These are phyloP conservation scores for Tragulus kanchil DNA, from an alignment of 2,113 vertebrate species.

Conservation along the genomic window DNA sequence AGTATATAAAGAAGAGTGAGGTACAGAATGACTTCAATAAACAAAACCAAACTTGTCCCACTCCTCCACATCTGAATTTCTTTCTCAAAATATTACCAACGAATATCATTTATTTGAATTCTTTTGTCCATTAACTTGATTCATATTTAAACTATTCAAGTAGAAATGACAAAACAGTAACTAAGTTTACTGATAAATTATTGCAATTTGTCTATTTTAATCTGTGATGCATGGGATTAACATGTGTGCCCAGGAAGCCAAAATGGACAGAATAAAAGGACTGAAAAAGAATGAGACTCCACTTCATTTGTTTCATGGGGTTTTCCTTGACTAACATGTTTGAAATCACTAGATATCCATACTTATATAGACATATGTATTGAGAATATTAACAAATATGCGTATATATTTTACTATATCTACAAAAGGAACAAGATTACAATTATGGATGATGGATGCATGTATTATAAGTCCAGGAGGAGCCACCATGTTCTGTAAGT, in stretches of 20 bases:
- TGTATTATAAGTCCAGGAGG: not conserved
- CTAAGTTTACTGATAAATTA: not conserved
- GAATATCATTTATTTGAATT: not conserved
- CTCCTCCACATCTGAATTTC: not conserved
- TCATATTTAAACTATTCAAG: not conserved
- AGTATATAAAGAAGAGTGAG: not conserved
- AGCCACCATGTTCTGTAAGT: not conserved
- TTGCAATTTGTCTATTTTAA: not conserved
- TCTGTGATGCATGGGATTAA: not conserved
- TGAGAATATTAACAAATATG: not conserved
- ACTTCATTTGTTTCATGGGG: not conserved
- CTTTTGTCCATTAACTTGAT: not conserved
- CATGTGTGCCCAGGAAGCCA: not conserved
- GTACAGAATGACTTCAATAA: not conserved
- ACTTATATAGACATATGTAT: not conserved
- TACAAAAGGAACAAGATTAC: not conserved
- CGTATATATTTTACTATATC: not conserved
- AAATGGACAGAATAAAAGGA: not conserved
- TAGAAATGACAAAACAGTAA: not conserved
- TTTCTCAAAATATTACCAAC: not conserved
- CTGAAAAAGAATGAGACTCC: not conserved
- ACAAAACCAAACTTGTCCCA: not conserved
- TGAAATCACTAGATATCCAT: not conserved
- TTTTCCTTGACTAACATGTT: not conserved
- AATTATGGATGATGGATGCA: not conserved